A percentile compares a stretch with the other conserved stretches of the same genome.
These are phyloP conservation scores for Okapia johnstoni DNA, from an alignment of 2,113 vertebrate species.

Conservation along the genomic window DNA sequence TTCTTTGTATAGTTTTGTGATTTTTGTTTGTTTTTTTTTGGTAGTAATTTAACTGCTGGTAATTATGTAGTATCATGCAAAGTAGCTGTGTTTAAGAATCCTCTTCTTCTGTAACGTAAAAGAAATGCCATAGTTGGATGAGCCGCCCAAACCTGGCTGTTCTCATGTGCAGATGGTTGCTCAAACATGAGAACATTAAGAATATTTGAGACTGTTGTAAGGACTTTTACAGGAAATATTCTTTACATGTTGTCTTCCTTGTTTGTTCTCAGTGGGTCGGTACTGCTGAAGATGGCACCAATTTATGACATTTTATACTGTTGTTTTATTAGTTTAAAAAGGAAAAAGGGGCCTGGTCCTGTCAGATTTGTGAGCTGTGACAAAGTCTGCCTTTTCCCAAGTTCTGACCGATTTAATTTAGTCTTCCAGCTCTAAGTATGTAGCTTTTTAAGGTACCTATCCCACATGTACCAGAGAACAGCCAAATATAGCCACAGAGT, in stretches of 20 bases:
- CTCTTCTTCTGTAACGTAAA: background rate
- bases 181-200: background rate
- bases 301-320: background rate
- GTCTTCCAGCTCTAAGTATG: background rate
- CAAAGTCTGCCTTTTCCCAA: conserved; percentile 12
- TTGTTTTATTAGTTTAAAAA: conserved; percentile 13
- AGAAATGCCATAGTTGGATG: background rate
- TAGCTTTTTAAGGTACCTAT: conserved; percentile 14
- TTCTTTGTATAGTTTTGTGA: background rate
- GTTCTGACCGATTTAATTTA: background rate
- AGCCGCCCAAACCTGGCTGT: background rate
- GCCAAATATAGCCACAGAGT: background rate
- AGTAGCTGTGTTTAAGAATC: background rate
- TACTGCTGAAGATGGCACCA: background rate
- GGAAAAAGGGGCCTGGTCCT: background rate
- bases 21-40: background rate
- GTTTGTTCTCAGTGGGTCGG: background rate
- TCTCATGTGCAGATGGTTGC: background rate
- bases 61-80: conserved; percentile 3
- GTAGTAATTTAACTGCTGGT: background rate
- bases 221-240: background rate
- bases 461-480: background rate
- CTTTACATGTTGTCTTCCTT: background rate
- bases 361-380: background rate
- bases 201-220: background rate